These are phyloP conservation scores for Chromis chromis DNA, from an alignment of 2,797 vertebrate genomes.

Conservation along the genomic window DNA sequence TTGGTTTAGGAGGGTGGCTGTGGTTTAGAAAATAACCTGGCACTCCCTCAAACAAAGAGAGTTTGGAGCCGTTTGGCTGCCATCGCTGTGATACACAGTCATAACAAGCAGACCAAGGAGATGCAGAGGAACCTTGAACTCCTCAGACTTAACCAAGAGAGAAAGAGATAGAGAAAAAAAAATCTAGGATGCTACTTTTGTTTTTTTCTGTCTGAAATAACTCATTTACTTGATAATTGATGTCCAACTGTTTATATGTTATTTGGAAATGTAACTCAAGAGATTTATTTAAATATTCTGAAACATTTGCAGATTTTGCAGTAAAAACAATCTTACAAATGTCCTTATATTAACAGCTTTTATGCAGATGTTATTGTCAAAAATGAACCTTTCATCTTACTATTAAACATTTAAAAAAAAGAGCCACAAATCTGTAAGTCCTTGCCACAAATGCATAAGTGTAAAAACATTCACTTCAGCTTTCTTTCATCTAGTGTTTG, in stretches of 20 bases:
- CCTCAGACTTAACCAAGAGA: constrained; percentile 18
- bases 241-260: background rate
- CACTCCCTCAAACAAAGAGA: constrained; percentile 59
- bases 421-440: too few relatives aligned
- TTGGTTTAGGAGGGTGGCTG: constrained; percentile 43
- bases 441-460: background rate
- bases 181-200: too few relatives aligned
- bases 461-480: background rate
- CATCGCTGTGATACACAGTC: constrained; percentile 71
- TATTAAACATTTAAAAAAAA: too few relatives aligned
- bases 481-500: constrained; percentile 5
- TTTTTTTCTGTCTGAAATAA: background rate
- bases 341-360: too few relatives aligned
- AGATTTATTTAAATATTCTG: background rate
- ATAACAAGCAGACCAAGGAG: constrained; percentile 69
- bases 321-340: too few relatives aligned
- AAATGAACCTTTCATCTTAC: background rate
- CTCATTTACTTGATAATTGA: background rate
- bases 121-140: constrained; percentile 58
- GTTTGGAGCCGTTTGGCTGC: constrained; percentile 52
- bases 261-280: background rate
- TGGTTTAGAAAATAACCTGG: constrained; percentile 64
- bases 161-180: background rate
- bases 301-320: too few relatives aligned
- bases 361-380: background rate